A percentile compares a stretch with the other conserved stretches of the same genome.
Conservation (phyloP, 23 tunicate species). For the Clavelina lepadiformis region DNA sequence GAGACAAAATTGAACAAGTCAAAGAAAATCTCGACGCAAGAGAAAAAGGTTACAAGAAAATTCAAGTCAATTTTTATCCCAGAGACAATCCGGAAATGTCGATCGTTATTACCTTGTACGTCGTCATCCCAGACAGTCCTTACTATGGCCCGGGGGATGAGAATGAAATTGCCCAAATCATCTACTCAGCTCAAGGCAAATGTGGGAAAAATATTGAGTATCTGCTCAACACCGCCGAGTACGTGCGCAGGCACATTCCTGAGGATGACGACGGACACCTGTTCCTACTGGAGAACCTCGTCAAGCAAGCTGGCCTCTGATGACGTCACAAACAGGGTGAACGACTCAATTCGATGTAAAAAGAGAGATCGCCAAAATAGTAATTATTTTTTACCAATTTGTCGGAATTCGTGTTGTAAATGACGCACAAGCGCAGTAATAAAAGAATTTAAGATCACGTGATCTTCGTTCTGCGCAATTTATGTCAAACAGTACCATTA, state of each 20-base stretch:
- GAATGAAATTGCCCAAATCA: constrained; percentile 48
- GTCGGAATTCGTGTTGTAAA: too few species aligned
- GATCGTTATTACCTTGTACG: constrained; percentile 49
- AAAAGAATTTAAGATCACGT: too few species aligned
- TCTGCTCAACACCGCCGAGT: constrained; percentile 67
- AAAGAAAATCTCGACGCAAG: constrained; percentile 38
- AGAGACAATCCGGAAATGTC: constrained; percentile 21
- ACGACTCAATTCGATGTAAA: too few species aligned
- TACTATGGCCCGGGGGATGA: constrained; percentile 56
- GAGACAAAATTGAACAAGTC: constrained; percentile 34
- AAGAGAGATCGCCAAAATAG: too few species aligned
- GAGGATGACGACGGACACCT: constrained; percentile 83
- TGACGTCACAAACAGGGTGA: too few species aligned
- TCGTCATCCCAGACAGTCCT: constrained; percentile 80
- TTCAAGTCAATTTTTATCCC: constrained; percentile 45
- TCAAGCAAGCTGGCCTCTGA: constrained; percentile 17
- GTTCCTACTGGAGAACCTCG: constrained; percentile 65
- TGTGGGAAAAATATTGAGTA: constrained; percentile 85
- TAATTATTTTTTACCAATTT: too few species aligned
- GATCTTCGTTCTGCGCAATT: too few species aligned
- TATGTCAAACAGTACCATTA: too few species aligned
- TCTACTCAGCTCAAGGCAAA: constrained; percentile 47
- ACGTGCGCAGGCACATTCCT: constrained; percentile 75
- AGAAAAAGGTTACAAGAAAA: constrained; percentile 69
- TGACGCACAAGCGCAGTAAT: too few species aligned